Evolutionary conservation across 1,140 invertebrate genomes (phyloP), one percentile per base, ranked within the genome.

Genomic region (Lepidurus couesii): DNA sequence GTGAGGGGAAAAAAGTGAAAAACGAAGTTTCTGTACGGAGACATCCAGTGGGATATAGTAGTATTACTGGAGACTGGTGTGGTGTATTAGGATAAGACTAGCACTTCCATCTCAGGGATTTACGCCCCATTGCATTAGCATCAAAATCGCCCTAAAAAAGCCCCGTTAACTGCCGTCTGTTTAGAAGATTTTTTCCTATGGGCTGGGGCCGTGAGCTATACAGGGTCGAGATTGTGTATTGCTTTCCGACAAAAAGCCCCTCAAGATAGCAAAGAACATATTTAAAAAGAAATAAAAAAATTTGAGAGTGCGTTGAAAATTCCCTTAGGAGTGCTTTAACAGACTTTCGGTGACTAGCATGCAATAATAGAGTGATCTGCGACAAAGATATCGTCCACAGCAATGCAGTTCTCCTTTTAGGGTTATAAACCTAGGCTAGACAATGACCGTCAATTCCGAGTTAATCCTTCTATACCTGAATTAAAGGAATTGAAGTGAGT

Each of bases 81-180:
- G 53, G 53, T 65, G 53, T 65, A 65, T 21, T 65, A 21, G 53
- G 53, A 65, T 65, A 65, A 65, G 53, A 1, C 53, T 65, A 65
- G 21, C 16, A 1, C 53, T 13, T 34, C 34, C 13, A 65, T 1
- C 53, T n/a, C 21, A 21, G 16, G n/a, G 53, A 65, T 65, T 65
- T 21, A 65, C 53, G 53, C 13, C 53, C 21, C 53, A 65, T 65
- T 65, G 53, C 53, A 65, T 65, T 65, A 65, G 53, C 53, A 65
- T 65, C 53, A 65, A 65, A 65, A 13, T 65, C 53, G 16, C n/a
- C n/a, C 21, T 65, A 65, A 65, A 21, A 65, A 65, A 65, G n/a
- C 0, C n/a, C 13, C 53, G 16, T 65, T 65, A 65, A 65, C 53
- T 21, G 53, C 53, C 53, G 53, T 65, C n/a, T 65, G 53, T 65